Percentiles rank a stretch among this genome's conserved stretches.
Conservation (phyloP, 2,888 invertebrate genomes). For the Escarpia spicata region DNA sequence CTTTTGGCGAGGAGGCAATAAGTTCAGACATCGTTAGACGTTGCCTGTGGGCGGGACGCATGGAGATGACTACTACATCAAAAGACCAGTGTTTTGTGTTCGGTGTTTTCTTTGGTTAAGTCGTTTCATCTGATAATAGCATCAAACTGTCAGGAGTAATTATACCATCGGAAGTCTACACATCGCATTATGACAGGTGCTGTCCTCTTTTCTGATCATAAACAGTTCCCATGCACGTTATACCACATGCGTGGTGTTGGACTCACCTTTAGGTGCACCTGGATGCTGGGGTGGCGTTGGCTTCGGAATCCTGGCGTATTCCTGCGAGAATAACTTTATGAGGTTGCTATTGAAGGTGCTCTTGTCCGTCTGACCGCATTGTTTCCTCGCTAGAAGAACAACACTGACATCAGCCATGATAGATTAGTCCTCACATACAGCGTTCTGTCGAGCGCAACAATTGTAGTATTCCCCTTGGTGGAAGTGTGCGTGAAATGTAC, state of each 20-base stretch:
- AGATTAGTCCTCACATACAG: not conserved
- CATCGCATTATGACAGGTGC: not conserved
- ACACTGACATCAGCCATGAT: not conserved
- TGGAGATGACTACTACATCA: not conserved
- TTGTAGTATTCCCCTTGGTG: not conserved
- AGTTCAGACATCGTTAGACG: not conserved
- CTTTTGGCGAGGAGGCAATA: not conserved
- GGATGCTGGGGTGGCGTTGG: conserved; percentile 25
- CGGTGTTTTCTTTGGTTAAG: not conserved
- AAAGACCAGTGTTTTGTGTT: not conserved
- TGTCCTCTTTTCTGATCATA: not conserved
- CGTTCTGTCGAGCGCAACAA: not conserved
- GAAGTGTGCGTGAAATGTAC: not conserved
- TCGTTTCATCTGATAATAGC: conserved; percentile 14
- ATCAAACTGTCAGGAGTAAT: not conserved
- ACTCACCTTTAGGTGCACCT: conserved; percentile 32
- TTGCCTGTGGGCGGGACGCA: not conserved
- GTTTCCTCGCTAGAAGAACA: not conserved
- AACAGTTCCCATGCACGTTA: not conserved
- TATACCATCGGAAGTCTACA: not conserved
- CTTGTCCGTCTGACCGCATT: conserved; percentile 80
- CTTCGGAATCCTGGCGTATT: conserved; percentile 68
- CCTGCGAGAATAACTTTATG: conserved; percentile 84
- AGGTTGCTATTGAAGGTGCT: conserved; percentile 84
- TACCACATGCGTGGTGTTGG: not conserved